Evolutionary conservation across 2,888 invertebrate species (phyloP), one percentile per base, ranked within the genome.

Genomic region (Camptogramma bilineatum): DNA sequence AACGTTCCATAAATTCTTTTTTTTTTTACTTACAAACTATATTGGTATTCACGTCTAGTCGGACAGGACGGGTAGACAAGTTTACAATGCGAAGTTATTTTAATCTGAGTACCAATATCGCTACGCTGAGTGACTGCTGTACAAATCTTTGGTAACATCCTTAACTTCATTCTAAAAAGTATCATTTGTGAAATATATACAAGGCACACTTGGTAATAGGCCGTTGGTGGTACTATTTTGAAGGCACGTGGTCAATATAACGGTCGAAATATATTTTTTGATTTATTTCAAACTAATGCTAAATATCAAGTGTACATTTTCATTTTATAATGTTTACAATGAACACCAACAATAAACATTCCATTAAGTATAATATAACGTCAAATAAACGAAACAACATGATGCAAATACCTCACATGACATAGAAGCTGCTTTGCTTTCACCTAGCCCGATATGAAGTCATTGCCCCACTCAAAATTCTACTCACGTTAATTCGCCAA

Each of bases 1-100:
- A 86, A 84, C 82, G 80, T 82, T 85, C 78, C 83, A 85, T 90
- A 90, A 91, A 90, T 89, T 91, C 88, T 79, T 85, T 80, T 78
- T 75, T n/a, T 74, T 77, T 86, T 82, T 76, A 73, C 88, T 89
- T 90, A 90, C 68, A 71, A 39, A 79, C 87, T 89, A 89, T 68
- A 83, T 86, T 85, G 86, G 88, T 88, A 87, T 86, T 86, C 83
- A 82, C 84, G 76, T 80, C 74, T 76, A 73, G 72, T 77, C 76
- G 79, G 82, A 77, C 75, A 79, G 84, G 82, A 82, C 81, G 82
- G 81, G 80, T 75, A 66, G 69, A 72, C 66, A 66, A 60, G 60
- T 64, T 62, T 58, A 64, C 59, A 65, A 63, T 70, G 59, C 58
- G 55, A 62, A 62, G 62, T 19, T 57, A 64, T 61, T 65, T 62